phyloP scores from a whole-genome alignment of 2,113 vertebrate species.

The Saguinus imperator region DNA sequence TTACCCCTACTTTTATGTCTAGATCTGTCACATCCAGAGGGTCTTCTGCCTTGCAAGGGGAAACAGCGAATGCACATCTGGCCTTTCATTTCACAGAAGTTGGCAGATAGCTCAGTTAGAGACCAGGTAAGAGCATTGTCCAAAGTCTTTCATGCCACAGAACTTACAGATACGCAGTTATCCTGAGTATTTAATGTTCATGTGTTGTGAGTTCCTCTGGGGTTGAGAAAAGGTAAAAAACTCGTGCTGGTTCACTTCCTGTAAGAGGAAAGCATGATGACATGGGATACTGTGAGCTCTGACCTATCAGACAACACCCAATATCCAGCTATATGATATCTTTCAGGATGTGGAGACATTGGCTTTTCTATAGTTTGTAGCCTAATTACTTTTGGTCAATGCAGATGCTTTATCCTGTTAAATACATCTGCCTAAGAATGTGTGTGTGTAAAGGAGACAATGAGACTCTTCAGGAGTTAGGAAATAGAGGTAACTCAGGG shows the following conservation, averaged over 20 bases:
- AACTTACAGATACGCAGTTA: neutral
- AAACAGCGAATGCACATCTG: neutral
- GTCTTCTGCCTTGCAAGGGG: neutral
- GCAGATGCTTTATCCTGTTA: neutral
- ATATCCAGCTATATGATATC: neutral
- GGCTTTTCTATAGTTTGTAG: neutral
- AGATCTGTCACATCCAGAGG: neutral
- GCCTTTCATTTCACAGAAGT: neutral
- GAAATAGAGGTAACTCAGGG: neutral
- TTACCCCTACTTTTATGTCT: neutral
- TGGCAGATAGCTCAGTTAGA: neutral
- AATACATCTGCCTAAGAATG: neutral
- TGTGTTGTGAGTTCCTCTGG: neutral
- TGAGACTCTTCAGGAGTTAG: neutral
- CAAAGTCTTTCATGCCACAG: neutral
- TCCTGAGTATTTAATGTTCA: neutral
- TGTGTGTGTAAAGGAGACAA: neutral
- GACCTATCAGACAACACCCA: neutral
- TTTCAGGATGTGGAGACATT: neutral
- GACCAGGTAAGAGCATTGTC: neutral
- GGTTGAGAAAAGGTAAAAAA: slow-evolving; percentile 23
- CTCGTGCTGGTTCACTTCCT: neutral
- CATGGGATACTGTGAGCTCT: neutral
- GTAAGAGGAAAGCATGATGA: neutral
- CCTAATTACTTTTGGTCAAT: neutral